phyloP scores from a whole-genome alignment of 2,888 invertebrate species.

The Drosophila meridiana region DNA sequence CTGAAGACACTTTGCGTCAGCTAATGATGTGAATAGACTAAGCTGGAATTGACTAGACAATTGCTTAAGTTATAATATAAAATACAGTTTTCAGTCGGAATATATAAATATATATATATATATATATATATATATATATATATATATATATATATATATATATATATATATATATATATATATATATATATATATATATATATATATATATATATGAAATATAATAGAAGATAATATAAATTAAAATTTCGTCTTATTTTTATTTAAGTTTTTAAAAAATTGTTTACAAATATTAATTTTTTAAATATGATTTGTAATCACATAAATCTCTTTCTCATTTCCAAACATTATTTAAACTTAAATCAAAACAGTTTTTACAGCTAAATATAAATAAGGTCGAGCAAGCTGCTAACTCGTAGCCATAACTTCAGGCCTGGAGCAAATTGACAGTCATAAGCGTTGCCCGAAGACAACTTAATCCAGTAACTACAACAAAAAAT shows the following conservation, averaged over 20 bases:
- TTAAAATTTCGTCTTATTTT: too few relatives aligned
- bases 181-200: too few relatives aligned
- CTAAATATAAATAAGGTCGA: neutral
- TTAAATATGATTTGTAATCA: too few relatives aligned
- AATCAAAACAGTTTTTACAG: neutral
- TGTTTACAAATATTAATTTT: too few relatives aligned
- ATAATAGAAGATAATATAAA: too few relatives aligned
- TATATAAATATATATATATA: neutral
- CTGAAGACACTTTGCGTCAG: conserved; percentile 26
- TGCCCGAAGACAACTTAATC: conserved; percentile 61
- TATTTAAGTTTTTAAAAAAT: too few relatives aligned
- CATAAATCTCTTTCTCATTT: too few relatives aligned
- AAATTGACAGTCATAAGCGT: conserved; percentile 40
- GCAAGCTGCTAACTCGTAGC: neutral
- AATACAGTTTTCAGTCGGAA: too few relatives aligned
- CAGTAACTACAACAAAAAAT: conserved; percentile 2
- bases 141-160: too few relatives aligned
- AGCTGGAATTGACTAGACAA: neutral
- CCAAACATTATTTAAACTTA: neutral
- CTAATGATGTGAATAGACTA: conserved; percentile 25
- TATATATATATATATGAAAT: too few relatives aligned
- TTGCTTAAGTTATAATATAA: neutral
- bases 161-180: too few relatives aligned
- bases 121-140: too few relatives aligned
- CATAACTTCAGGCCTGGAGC: neutral